Conservation (phyloP, 2,888 invertebrate genomes). For the Chymomyza fuscimana region DNA sequence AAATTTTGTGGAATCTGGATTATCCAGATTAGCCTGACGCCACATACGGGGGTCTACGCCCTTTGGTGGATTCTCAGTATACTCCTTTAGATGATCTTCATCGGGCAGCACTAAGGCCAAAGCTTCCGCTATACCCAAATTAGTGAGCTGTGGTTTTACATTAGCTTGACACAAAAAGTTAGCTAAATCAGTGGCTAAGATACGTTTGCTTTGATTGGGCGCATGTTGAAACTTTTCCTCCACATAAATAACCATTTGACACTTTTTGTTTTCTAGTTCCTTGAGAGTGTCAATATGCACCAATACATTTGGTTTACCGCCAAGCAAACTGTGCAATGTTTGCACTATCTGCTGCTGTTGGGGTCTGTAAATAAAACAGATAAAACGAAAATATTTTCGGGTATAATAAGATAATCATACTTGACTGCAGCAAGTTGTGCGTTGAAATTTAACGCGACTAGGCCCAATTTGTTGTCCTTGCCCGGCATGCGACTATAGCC, state of each 20-base stretch:
- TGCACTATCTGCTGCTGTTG: conserved; percentile 86
- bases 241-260: conserved; percentile 88
- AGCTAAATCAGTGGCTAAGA: conserved; percentile 87
- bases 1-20: conserved; percentile 93
- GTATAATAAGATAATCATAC: conserved; percentile 77
- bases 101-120: conserved; percentile 88
- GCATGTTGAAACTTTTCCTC: conserved; percentile 85
- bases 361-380: conserved; percentile 79
- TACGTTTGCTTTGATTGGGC: conserved; percentile 84
- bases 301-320: conserved; percentile 90
- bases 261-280: conserved; percentile 88
- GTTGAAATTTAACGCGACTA: conserved; percentile 91
- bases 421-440: conserved; percentile 90
- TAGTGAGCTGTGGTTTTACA: conserved; percentile 86
- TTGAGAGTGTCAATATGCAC: conserved; percentile 89
- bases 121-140: conserved; percentile 86
- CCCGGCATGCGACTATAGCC: conserved; percentile 94
- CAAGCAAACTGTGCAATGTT: conserved; percentile 86
- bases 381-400: background rate
- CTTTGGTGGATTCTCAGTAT: conserved; percentile 93
- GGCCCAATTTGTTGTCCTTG: conserved; percentile 93
- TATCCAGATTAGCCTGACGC: conserved; percentile 97
- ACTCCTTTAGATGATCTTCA: conserved; percentile 90
- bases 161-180: conserved; percentile 85
- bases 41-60: conserved; percentile 96